Percentiles rank a stretch among this genome's conserved stretches.
Conservation (phyloP, 2,888 invertebrate species). For the Mesorhabditis sp. region DNA sequence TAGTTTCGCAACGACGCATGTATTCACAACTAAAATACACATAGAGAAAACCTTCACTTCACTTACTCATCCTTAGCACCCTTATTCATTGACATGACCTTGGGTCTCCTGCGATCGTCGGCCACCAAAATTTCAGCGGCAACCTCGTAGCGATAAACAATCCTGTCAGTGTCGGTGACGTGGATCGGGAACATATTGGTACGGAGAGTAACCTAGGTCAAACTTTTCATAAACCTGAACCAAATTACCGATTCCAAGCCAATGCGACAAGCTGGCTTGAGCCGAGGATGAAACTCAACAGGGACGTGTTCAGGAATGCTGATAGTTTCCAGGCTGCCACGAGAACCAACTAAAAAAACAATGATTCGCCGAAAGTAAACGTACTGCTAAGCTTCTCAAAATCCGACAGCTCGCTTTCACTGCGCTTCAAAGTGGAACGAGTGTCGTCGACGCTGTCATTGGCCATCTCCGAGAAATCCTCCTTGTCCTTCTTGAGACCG, state of each 20-base stretch:
- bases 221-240: neutral
- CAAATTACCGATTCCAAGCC: neutral
- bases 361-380: too few relatives aligned
- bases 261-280: neutral
- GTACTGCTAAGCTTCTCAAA: too few relatives aligned
- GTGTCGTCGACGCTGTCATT: too few relatives aligned
- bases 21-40: neutral
- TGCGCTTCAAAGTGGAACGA: too few relatives aligned
- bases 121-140: neutral
- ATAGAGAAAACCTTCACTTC: too few relatives aligned
- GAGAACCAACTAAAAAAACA: too few relatives aligned
- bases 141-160: slow-evolving; percentile 1
- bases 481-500: too few relatives aligned
- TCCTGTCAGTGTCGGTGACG: neutral
- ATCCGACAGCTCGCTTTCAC: too few relatives aligned
- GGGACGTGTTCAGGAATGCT: too few relatives aligned
- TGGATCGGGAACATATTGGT: neutral
- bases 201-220: neutral
- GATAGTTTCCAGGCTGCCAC: too few relatives aligned
- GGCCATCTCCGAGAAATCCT: too few relatives aligned
- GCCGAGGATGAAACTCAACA: neutral
- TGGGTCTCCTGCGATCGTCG: neutral
- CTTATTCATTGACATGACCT: neutral
- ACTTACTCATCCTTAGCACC: neutral
- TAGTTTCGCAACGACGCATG: neutral